phyloP scores from a whole-genome alignment of 2,113 vertebrate genomes.

The Elaphurus davidianus region DNA sequence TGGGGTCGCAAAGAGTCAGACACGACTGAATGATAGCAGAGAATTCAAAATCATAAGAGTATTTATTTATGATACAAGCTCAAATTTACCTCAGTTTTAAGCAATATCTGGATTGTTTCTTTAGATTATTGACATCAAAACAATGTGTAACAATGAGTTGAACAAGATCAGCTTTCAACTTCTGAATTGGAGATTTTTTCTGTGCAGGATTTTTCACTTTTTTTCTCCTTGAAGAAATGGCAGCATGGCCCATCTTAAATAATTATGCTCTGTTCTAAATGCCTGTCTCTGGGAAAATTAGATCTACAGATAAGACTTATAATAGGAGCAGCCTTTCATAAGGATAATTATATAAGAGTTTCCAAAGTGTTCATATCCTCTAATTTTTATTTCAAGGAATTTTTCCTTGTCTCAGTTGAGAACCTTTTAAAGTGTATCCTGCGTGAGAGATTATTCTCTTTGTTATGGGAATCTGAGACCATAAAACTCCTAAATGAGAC shows the following conservation, averaged over 20 bases:
- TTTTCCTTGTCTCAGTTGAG: not conserved
- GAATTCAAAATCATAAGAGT: not conserved
- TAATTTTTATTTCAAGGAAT: not conserved
- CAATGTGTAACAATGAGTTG: not conserved
- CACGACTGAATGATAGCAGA: not conserved
- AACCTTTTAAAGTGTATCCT: not conserved
- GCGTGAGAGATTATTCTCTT: not conserved
- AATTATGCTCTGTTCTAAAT: not conserved
- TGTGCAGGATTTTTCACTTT: not conserved
- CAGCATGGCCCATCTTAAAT: not conserved
- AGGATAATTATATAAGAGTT: not conserved
- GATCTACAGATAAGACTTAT: not conserved
- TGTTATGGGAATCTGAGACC: not conserved
- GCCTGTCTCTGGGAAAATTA: not conserved
- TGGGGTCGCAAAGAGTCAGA: not conserved
- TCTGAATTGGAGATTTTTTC: constrained; percentile 6
- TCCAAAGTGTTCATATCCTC: not conserved
- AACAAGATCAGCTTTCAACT: not conserved
- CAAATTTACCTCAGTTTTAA: not conserved
- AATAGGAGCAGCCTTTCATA: not conserved
- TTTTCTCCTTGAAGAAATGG: not conserved
- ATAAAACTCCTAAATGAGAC: not conserved
- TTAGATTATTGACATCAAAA: constrained; percentile 17
- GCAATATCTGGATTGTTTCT: not conserved
- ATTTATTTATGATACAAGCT: not conserved